Percentiles rank a stretch among this genome's conserved stretches.
Conservation (phyloP, 2,888 invertebrate species). For the Himalopsyche anomala region DNA sequence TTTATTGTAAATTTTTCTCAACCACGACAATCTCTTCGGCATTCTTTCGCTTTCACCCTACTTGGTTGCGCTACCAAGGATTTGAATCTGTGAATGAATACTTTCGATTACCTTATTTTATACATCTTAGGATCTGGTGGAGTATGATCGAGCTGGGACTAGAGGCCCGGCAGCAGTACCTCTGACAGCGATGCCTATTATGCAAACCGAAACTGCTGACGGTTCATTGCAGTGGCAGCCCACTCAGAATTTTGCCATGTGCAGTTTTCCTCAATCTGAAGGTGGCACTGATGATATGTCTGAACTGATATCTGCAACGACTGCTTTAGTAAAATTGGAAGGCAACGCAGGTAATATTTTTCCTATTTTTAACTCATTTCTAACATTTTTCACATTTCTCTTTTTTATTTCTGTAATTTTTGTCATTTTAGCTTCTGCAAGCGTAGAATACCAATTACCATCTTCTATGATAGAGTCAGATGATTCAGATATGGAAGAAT, state of each 20-base stretch:
- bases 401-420: neutral
- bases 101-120: neutral
- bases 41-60: too few relatives aligned
- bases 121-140: constrained; percentile 72
- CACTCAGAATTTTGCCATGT: constrained; percentile 63
- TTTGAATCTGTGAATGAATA: too few relatives aligned
- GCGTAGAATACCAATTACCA: constrained; percentile 70
- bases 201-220: constrained; percentile 67
- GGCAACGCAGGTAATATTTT: neutral
- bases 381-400: too few relatives aligned
- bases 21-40: too few relatives aligned
- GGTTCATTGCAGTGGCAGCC: constrained; percentile 66
- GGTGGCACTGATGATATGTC: neutral
- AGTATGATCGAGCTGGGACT: constrained; percentile 69
- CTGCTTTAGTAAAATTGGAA: neutral
- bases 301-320: constrained; percentile 29
- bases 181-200: constrained; percentile 67
- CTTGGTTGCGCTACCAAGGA: too few relatives aligned
- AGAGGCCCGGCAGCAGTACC: constrained; percentile 49
- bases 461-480: constrained; percentile 88
- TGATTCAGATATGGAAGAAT: constrained; percentile 88
- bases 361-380: too few relatives aligned
- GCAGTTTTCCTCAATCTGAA: constrained; percentile 1
- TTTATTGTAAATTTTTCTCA: too few relatives aligned
- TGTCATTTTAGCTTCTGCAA: constrained; percentile 60